phyloP scores from a whole-genome alignment of 2,113 vertebrate genomes.

The Odocoileus hemionus region DNA sequence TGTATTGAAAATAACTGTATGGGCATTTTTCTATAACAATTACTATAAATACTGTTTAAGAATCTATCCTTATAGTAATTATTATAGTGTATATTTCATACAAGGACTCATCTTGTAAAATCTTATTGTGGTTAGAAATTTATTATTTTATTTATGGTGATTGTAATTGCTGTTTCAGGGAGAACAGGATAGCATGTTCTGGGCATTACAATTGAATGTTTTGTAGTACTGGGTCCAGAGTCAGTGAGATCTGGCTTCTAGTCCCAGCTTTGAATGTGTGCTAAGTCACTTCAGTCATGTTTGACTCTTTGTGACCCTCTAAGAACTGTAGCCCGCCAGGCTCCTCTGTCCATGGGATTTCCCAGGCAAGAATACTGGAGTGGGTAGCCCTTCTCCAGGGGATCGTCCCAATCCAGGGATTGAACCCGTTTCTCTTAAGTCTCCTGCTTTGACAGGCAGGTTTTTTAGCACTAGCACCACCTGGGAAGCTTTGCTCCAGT shows the following conservation, averaged over 20 bases:
- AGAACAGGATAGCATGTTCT: background rate
- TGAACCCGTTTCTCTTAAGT: accelerated
- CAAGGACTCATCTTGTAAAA: background rate
- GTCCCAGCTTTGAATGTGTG: background rate
- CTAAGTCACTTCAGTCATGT: background rate
- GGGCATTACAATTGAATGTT: background rate
- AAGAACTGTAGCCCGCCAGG: background rate
- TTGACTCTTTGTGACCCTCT: background rate
- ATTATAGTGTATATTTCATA: background rate
- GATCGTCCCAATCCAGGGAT: background rate
- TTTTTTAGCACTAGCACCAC: background rate
- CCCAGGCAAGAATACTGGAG: background rate
- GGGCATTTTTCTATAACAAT: background rate
- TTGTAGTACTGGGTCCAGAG: background rate
- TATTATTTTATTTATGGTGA: background rate
- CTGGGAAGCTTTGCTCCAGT: background rate
- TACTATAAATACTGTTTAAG: background rate
- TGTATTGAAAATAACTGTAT: background rate
- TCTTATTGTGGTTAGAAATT: background rate
- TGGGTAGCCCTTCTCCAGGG: background rate
- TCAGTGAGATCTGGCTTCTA: background rate
- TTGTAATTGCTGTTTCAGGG: background rate
- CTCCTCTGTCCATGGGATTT: background rate
- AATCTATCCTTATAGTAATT: background rate
- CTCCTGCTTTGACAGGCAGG: background rate